phyloP scores from a whole-genome alignment of 2,797 vertebrate species.

The Tiaroga cobitis region DNA sequence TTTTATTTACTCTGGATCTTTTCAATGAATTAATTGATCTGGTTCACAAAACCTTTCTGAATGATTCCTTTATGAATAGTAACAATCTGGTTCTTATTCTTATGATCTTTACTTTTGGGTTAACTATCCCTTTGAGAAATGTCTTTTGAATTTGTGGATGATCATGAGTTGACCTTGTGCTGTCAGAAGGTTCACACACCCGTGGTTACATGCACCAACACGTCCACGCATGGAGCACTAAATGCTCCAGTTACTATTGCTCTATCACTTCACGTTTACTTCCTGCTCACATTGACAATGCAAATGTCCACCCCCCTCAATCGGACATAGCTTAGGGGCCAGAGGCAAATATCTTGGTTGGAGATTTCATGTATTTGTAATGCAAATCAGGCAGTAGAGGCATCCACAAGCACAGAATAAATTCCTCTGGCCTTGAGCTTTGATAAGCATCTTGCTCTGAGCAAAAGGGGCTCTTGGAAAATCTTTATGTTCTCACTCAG shows the following conservation, averaged over 20 bases:
- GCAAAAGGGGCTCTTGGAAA: constrained; percentile 48
- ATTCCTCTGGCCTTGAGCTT: constrained; percentile 44
- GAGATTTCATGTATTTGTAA: constrained; percentile 58
- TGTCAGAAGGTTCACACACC: constrained; percentile 33
- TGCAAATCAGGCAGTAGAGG: constrained; percentile 67
- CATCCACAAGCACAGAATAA: constrained; percentile 62
- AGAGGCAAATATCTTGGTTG: constrained; percentile 62
- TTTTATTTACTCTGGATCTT: background rate
- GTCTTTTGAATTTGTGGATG: constrained; percentile 1
- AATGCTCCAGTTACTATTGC: constrained; percentile 55
- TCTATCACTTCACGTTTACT: constrained; percentile 44
- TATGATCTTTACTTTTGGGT: background rate
- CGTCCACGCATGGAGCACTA: background rate
- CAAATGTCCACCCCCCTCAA: constrained; percentile 19
- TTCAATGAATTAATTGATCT: background rate
- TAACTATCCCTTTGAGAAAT: background rate
- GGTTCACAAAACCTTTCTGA: background rate
- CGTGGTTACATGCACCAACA: constrained; percentile 40
- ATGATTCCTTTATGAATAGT: background rate
- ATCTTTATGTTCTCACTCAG: constrained; percentile 47
- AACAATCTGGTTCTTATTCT: background rate
- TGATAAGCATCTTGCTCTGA: constrained; percentile 62
- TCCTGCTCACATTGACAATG: constrained; percentile 52
- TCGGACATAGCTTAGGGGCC: constrained; percentile 15
- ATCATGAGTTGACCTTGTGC: background rate